Conservation (phyloP, 2,113 vertebrate species). For the Pluvianellus socialis region DNA sequence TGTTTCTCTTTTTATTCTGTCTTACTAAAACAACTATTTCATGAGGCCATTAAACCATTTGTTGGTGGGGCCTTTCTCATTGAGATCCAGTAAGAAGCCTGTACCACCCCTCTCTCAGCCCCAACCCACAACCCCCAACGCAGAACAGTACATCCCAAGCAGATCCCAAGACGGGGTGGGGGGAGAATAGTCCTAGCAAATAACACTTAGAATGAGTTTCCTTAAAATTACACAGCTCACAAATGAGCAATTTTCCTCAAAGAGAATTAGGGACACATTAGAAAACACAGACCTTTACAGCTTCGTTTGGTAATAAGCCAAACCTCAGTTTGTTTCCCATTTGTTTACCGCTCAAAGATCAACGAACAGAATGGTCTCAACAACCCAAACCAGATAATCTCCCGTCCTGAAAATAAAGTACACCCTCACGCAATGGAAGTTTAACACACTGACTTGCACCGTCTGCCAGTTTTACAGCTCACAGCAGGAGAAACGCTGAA, state of each 20-base stretch:
- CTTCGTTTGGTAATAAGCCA: not conserved
- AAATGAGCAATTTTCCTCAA: not conserved
- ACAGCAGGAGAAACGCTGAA: not conserved
- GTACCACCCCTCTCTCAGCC: not conserved
- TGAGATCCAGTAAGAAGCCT: not conserved
- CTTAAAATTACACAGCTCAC: not conserved
- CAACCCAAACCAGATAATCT: not conserved
- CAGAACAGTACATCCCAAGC: not conserved
- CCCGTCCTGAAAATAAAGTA: not conserved
- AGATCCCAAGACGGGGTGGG: not conserved
- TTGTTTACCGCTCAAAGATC: not conserved
- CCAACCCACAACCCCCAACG: rapidly evolving
- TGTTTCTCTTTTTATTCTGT: not conserved
- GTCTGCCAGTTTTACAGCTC: not conserved
- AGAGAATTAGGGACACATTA: not conserved
- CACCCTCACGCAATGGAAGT: not conserved
- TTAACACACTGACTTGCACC: not conserved
- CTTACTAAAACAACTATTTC: not conserved
- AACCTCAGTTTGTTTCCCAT: not conserved
- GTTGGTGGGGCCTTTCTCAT: not conserved
- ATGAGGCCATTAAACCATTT: not conserved
- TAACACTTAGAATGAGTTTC: not conserved
- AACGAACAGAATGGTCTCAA: not conserved
- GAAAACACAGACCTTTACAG: not conserved
- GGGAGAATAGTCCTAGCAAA: not conserved